phyloP scores from a whole-genome alignment of 2,797 vertebrate species.

The Megalops cyprinoides region DNA sequence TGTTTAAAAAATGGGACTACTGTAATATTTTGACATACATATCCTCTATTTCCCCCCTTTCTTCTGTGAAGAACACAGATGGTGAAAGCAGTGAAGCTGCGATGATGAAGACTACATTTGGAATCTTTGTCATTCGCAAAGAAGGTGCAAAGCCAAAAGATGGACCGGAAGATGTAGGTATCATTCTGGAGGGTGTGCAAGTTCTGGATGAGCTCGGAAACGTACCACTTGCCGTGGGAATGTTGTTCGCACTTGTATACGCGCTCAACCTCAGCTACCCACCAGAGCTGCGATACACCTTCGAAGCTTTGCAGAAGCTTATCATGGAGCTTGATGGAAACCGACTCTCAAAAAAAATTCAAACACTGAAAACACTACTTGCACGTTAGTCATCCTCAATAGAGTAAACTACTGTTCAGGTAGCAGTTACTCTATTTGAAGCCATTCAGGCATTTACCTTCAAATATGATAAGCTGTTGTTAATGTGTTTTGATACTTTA shows the following conservation, averaged over 20 bases:
- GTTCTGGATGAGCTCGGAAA: slow-evolving; percentile 15
- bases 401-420: too few species aligned
- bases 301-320: slow-evolving; percentile 34
- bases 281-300: slow-evolving; percentile 27
- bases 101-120: neutral
- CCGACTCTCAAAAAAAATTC: slow-evolving; percentile 29
- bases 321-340: slow-evolving; percentile 29
- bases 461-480: too few species aligned
- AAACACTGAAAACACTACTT: too few species aligned
- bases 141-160: slow-evolving; percentile 31
- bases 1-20: too few species aligned
- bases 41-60: too few species aligned
- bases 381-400: too few species aligned
- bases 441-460: too few species aligned
- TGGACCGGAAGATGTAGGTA: slow-evolving; percentile 25
- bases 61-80: neutral
- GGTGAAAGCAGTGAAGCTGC: neutral
- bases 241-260: slow-evolving; percentile 39
- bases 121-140: slow-evolving; percentile 2
- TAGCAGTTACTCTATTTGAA: too few species aligned
- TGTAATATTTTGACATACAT: too few species aligned
- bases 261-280: slow-evolving; percentile 39
- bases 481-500: too few species aligned
- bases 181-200: slow-evolving; percentile 33
- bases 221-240: slow-evolving; percentile 21